Percentiles rank a stretch among this genome's conserved stretches.
phyloP scores from a whole-genome alignment of 2,888 invertebrate species.

The Lasioglossum figueresi region DNA sequence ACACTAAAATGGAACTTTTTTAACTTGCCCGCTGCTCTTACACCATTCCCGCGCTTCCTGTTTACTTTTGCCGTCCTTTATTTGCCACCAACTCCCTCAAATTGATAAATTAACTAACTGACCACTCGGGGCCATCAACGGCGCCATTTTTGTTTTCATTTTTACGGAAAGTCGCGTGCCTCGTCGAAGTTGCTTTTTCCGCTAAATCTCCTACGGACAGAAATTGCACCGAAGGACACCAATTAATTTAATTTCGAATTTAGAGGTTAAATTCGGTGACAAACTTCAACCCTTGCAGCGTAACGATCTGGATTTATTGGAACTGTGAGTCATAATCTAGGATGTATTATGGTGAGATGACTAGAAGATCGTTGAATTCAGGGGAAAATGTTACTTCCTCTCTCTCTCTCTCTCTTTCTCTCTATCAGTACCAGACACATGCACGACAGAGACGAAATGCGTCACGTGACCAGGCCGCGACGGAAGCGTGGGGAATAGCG shows the following conservation, averaged over 20 bases:
- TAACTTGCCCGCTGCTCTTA: background rate
- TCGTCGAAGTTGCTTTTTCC: background rate
- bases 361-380: no score
- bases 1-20: constrained; percentile 7
- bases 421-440: no score
- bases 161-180: background rate
- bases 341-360: no score
- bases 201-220: background rate
- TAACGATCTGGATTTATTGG: background rate
- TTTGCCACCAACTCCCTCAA: background rate
- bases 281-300: background rate
- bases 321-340: background rate
- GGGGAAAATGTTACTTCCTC: no score
- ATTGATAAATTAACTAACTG: constrained; percentile 1
- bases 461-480: no score
- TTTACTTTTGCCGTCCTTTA: background rate
- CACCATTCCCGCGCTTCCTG: background rate
- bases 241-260: background rate
- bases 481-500: no score
- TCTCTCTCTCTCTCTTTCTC: no score
- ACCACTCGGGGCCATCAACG: background rate
- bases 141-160: background rate
- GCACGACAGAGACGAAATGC: no score
- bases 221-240: no score
- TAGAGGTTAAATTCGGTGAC: no score